Evolutionary conservation across 2,113 vertebrate genomes (phyloP).

Genomic region (Paralichthys olivaceus): DNA sequence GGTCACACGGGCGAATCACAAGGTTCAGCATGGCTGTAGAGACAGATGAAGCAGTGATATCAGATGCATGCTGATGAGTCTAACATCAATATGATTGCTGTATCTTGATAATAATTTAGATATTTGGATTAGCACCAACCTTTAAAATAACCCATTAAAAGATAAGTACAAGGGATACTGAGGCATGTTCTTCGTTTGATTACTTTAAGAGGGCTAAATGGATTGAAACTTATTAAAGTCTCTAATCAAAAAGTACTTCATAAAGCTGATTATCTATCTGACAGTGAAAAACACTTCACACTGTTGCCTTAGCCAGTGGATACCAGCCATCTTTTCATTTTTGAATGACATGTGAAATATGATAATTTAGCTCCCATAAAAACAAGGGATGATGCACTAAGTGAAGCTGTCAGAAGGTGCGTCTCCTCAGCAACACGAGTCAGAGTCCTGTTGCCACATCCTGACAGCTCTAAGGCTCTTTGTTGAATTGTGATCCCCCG

Average conservation of each 20-base stretch:
- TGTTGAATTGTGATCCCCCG: conserved; percentile 76
- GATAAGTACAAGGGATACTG: conserved; percentile 67
- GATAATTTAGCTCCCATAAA: conserved; percentile 50
- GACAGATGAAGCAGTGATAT: conserved; percentile 59
- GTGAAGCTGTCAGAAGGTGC: conserved; percentile 55
- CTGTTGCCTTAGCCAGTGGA: conserved; percentile 40
- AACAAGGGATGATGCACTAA: conserved; percentile 45
- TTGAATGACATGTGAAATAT: conserved; percentile 64
- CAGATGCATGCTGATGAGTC: conserved; percentile 15
- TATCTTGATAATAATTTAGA: conserved; percentile 79
- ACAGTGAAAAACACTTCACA: conserved; percentile 53
- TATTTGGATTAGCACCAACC: conserved; percentile 72
- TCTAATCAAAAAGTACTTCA: conserved; percentile 67
- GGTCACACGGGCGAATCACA: conserved; percentile 54
- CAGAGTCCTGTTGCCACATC: conserved; percentile 61
- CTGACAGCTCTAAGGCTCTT: conserved; percentile 72
- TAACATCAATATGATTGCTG: conserved; percentile 61
- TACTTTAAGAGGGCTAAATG: conserved; percentile 65
- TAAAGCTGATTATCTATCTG: conserved; percentile 61
- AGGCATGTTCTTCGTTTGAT: conserved; percentile 58
- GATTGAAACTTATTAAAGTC: conserved; percentile 68
- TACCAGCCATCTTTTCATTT: conserved; percentile 37
- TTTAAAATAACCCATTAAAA: conserved; percentile 71
- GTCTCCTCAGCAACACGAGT: conserved; percentile 36
- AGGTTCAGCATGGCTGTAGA: conserved; percentile 48